Percentiles rank a stretch among this genome's conserved stretches.
Conservation (phyloP, 2,888 invertebrate genomes). For the Melieria omissa region DNA sequence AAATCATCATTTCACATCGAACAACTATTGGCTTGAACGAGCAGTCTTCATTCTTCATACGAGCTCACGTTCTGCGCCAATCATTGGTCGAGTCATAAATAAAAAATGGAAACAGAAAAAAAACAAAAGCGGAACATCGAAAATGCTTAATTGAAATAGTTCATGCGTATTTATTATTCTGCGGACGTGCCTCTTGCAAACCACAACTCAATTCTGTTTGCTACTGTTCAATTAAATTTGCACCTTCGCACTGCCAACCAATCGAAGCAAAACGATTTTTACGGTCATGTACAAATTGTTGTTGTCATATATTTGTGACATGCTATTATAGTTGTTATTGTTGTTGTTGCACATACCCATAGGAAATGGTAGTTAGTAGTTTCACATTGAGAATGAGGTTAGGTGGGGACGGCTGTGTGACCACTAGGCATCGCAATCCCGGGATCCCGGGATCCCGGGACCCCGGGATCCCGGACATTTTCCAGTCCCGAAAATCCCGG, state of each 20-base stretch:
- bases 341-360: constrained; percentile 10
- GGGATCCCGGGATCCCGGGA: too few species aligned
- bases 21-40: background rate
- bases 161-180: constrained; percentile 24
- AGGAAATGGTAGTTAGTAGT: too few species aligned
- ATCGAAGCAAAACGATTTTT: too few species aligned
- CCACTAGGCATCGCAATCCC: too few species aligned
- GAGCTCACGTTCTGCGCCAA: constrained; percentile 13
- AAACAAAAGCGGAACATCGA: too few species aligned
- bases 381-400: too few species aligned
- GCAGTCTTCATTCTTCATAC: too few species aligned
- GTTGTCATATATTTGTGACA: too few species aligned
- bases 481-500: too few species aligned
- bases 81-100: constrained; percentile 8
- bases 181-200: constrained; percentile 13
- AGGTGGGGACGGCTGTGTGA: too few species aligned
- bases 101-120: background rate
- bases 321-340: background rate
- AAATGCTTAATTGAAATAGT: constrained; percentile 1
- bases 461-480: too few species aligned
- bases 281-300: too few species aligned
- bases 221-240: constrained; percentile 17
- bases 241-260: background rate
- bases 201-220: constrained; percentile 12
- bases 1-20: background rate